Percentiles rank a stretch among this genome's conserved stretches.
These are phyloP conservation scores for Canis aureus DNA, from an alignment of 2,113 vertebrate genomes.

Conservation along the genomic window DNA sequence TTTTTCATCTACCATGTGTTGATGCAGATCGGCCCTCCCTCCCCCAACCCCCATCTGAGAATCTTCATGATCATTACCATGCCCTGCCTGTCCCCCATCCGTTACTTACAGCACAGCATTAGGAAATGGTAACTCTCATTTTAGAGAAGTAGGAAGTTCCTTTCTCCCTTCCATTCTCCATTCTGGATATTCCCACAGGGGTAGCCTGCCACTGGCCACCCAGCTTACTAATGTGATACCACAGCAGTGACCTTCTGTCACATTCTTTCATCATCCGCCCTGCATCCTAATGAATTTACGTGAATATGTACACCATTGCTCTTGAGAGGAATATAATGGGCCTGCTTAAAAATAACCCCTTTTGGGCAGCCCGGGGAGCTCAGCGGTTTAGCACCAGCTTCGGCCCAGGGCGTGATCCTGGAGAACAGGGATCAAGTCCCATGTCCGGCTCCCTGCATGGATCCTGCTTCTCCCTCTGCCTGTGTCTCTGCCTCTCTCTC, in stretches of 20 bases:
- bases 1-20: neutral
- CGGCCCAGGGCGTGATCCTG: too few relatives aligned
- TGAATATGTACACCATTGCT: conserved; percentile 55
- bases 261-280: conserved; percentile 7
- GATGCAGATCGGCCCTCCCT: neutral
- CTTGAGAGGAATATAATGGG: conserved; percentile 57
- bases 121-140: neutral
- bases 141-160: conserved; percentile 25
- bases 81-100: neutral
- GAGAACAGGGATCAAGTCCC: too few relatives aligned
- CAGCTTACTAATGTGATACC: conserved; percentile 51
- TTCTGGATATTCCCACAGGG: conserved; percentile 15
- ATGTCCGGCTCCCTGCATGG: too few relatives aligned
- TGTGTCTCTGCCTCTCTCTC: too few relatives aligned
- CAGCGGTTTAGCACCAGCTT: too few relatives aligned
- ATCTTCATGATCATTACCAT: neutral
- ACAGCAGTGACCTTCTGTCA: conserved; percentile 48
- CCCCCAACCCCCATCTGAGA: conserved; percentile 31
- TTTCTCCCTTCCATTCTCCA: neutral
- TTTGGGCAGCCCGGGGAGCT: neutral
- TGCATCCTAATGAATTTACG: conserved; percentile 43
- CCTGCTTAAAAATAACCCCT: conserved; percentile 73
- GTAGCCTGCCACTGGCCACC: neutral
- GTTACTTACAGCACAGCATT: neutral
- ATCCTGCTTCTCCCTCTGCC: too few relatives aligned